Evolutionary conservation across 2,797 vertebrate species (phyloP).

Genomic region (Anomalospiza imberbis): DNA sequence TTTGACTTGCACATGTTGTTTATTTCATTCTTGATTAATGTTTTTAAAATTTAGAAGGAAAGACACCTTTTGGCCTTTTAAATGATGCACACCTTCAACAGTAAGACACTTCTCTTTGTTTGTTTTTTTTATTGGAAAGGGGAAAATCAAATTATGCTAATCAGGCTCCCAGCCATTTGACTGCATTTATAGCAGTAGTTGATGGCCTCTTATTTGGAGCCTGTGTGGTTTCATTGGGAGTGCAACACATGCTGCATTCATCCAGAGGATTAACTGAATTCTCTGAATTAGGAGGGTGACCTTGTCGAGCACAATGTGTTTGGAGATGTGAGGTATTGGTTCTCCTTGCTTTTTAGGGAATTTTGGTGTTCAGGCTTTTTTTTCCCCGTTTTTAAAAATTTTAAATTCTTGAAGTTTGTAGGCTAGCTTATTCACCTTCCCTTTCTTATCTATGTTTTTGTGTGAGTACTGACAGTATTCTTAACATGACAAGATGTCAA

Average conservation of each 20-base stretch:
- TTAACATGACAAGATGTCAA: neutral
- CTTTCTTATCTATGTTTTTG: neutral
- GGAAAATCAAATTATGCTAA: neutral
- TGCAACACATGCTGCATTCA: constrained; percentile 32
- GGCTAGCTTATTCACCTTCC: neutral
- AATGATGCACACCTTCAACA: constrained; percentile 37
- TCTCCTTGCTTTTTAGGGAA: neutral
- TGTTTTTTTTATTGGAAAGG: constrained; percentile 14
- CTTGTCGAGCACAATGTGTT: constrained; percentile 33
- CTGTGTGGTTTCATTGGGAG: constrained; percentile 36
- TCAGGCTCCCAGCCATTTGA: constrained; percentile 1
- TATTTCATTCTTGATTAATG: constrained; percentile 55
- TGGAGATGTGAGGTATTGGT: neutral
- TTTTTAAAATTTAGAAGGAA: constrained; percentile 61
- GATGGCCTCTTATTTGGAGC: constrained; percentile 36
- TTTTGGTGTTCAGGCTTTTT: neutral
- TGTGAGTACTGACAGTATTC: neutral
- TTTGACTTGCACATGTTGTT: constrained; percentile 47
- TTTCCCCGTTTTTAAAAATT: neutral
- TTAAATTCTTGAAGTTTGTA: neutral
- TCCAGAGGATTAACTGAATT: constrained; percentile 59
- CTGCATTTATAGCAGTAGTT: constrained; percentile 21
- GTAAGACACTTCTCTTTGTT: constrained; percentile 41
- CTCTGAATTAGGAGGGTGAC: constrained; percentile 61
- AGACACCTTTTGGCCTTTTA: constrained; percentile 43